Base-by-base conservation (phyloP, 1,140 invertebrate species). In the Trichoplusia ni region DNA sequence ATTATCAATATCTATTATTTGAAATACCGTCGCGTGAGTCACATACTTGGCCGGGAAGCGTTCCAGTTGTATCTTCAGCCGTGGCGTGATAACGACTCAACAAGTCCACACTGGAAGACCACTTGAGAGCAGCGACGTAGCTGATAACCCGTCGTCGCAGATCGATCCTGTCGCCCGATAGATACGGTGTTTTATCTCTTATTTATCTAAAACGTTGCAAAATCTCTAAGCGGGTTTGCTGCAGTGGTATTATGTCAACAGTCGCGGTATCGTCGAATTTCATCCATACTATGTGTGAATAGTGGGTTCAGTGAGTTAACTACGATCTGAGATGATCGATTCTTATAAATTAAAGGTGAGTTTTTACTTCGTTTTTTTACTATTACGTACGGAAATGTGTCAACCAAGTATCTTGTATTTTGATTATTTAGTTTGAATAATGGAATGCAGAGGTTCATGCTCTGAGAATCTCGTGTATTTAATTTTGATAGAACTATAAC, bases 331-430 rank as follows among this genome's bases (percentile, higher is more conserved):
- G 58, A 77, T 79, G 77, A 63, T 73, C 35, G 31, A 61, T 63
- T 72, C 47, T 13, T 62, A 73, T 25, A 76, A 75, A 37, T 67
- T 78, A 18, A 83, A 80, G 81, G 81, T 83, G 61, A 35, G 61
- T 61, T 19, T 25, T 9, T 23, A 16, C 7, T 31, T 29, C 46
- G 13, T 1, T 16, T 40, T 40, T 33, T 33, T 33, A 33, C 8
- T 7, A n/a, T 6, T 33, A 7, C 31, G 31, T 33, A 33, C 31
- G 8, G 8, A 33, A 33, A 33, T 7, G 31, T 33, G 31, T 33
- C n/a, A n/a, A n/a, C n/a, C n/a, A n/a, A n/a, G n/a, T n/a, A n/a
- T n/a, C n/a, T n/a, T n/a, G n/a, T n/a, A n/a, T n/a, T n/a, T n/a
- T n/a, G n/a, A n/a, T n/a, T n/a, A n/a, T n/a, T n/a, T n/a, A n/a